Evolutionary conservation across 2,888 invertebrate species (phyloP).

Genomic region (Lumbricus terrestris): DNA sequence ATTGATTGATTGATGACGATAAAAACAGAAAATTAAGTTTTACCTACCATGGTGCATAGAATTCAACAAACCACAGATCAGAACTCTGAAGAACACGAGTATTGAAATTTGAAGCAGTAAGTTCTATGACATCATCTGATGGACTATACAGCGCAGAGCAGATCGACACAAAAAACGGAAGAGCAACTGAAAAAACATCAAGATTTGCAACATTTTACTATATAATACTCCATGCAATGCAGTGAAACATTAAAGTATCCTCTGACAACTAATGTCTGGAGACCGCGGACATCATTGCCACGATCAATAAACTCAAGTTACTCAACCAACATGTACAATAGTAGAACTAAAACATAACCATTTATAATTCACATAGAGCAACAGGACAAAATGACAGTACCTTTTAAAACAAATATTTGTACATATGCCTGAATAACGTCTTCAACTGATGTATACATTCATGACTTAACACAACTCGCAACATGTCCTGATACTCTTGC

Average conservation of each 20-base stretch:
- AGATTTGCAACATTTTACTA: not conserved
- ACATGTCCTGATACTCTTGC: no score
- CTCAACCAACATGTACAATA: no score
- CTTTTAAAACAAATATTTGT: no score
- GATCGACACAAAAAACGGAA: not conserved
- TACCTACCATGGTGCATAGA: constrained; percentile 92
- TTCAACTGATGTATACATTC: no score
- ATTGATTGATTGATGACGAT: no score
- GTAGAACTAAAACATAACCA: no score
- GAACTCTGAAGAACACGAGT: constrained; percentile 79
- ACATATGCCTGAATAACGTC: no score
- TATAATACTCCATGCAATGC: not conserved
- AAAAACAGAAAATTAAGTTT: not conserved
- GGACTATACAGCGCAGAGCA: constrained; percentile 30
- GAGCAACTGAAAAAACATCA: not conserved
- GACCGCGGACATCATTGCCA: no score
- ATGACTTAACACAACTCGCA: no score
- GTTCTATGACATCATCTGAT: constrained; percentile 75
- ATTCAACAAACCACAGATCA: constrained; percentile 91
- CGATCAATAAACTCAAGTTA: no score
- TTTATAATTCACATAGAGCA: no score
- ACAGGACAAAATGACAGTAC: no score
- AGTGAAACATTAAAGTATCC: not conserved
- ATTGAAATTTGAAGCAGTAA: constrained; percentile 94
- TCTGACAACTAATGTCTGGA: not conserved